phyloP scores from a whole-genome alignment of 2,888 invertebrate genomes.

The Sarcophaga carnaria region DNA sequence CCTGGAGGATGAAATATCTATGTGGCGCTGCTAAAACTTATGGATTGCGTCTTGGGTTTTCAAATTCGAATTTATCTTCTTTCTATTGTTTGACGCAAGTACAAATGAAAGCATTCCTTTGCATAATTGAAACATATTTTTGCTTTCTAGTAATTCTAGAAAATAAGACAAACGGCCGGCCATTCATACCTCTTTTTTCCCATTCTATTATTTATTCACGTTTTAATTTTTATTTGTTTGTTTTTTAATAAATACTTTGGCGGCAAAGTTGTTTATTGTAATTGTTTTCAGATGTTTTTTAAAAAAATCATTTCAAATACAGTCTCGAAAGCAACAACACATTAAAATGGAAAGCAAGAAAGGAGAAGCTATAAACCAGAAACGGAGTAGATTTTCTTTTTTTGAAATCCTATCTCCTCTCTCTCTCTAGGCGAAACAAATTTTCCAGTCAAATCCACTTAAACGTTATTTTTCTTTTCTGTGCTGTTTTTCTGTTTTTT shows the following conservation, averaged over 20 bases:
- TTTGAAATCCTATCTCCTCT: no score
- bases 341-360: neutral
- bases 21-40: no score
- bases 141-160: neutral
- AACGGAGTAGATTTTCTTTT: no score
- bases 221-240: conserved; percentile 48
- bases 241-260: conserved; percentile 42
- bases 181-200: neutral
- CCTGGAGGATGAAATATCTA: no score
- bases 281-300: neutral
- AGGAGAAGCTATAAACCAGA: no score
- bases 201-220: neutral
- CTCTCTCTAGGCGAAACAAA: neutral
- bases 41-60: no score
- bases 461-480: neutral
- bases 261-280: conserved; percentile 37
- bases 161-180: no score
- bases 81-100: no score
- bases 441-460: neutral
- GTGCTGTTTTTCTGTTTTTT: neutral
- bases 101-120: no score
- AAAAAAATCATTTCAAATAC: neutral
- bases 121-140: neutral
- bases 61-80: no score
- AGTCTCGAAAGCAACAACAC: neutral